phyloP scores from a whole-genome alignment of 1,140 invertebrate species.

The Ladona fulva region DNA sequence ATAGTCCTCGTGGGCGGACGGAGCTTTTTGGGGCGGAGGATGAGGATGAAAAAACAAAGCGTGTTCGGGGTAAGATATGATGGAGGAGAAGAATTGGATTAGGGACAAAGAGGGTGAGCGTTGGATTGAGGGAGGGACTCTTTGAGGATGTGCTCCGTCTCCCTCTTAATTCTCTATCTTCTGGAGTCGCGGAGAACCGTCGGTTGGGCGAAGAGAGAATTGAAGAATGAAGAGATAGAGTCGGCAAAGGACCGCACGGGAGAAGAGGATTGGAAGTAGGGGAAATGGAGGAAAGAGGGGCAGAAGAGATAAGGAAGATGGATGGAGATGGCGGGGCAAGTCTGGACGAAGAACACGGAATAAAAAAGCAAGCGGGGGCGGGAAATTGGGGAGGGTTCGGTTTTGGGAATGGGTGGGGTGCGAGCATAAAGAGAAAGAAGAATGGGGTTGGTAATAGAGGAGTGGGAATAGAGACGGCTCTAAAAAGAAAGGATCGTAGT shows the following conservation, averaged over 20 bases:
- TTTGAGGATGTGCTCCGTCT: too few species aligned
- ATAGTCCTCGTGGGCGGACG: neutral
- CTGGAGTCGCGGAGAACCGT: neutral
- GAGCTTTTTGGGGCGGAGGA: neutral
- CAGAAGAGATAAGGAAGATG: neutral
- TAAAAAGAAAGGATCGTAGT: too few species aligned
- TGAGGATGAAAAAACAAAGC: neutral
- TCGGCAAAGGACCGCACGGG: neutral
- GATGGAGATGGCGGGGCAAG: neutral
- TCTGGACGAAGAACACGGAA: neutral
- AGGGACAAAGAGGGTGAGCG: neutral
- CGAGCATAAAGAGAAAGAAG: neutral
- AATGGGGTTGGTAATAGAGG: neutral
- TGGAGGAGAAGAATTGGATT: neutral
- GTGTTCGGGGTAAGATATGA: neutral
- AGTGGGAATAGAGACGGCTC: neutral
- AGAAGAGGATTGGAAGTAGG: neutral
- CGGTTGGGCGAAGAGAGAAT: neutral
- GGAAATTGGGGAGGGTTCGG: neutral
- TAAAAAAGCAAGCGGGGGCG: neutral
- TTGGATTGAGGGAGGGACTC: neutral
- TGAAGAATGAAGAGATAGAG: neutral
- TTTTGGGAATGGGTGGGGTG: neutral
- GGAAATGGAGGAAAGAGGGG: neutral
- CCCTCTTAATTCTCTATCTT: too few species aligned